phyloP scores from a whole-genome alignment of 2,113 vertebrate genomes.

The Benthochromis sp. region DNA sequence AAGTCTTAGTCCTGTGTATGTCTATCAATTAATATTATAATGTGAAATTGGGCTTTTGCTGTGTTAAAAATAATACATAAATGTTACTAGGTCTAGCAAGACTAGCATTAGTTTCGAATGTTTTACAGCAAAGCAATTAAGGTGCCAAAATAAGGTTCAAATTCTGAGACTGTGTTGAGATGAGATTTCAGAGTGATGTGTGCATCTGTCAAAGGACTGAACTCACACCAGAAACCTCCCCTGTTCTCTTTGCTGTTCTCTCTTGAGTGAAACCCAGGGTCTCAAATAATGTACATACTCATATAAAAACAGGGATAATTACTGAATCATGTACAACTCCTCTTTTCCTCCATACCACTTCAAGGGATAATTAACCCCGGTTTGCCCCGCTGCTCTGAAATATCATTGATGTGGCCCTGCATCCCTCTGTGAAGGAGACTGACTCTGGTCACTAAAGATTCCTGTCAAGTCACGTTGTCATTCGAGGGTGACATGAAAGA shows the following conservation, averaged over 20 bases:
- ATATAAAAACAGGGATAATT: neutral
- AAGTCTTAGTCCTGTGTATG: neutral
- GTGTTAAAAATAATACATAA: neutral
- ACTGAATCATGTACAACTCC: neutral
- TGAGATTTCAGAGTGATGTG: neutral
- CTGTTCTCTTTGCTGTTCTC: neutral
- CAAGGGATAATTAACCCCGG: conserved; percentile 29
- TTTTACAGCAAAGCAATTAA: neutral
- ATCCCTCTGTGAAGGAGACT: conserved; percentile 32
- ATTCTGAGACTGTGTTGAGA: neutral
- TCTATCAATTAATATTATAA: neutral
- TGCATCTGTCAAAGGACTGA: neutral
- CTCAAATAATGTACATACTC: neutral
- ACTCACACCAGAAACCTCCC: neutral
- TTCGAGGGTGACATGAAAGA: conserved; percentile 65
- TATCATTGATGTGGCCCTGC: conserved; percentile 38
- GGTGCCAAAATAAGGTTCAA: neutral
- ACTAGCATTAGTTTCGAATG: neutral
- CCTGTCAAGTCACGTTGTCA: conserved; percentile 63
- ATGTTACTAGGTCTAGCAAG: neutral
- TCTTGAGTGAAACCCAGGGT: neutral
- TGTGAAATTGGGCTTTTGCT: neutral
- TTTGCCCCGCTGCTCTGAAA: conserved; percentile 8
- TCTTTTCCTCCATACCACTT: neutral
- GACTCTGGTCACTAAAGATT: conserved; percentile 44